Evolutionary conservation across 2,797 vertebrate species (phyloP), one percentile per base, ranked within the genome.

Genomic region (Graptemys geographica): DNA sequence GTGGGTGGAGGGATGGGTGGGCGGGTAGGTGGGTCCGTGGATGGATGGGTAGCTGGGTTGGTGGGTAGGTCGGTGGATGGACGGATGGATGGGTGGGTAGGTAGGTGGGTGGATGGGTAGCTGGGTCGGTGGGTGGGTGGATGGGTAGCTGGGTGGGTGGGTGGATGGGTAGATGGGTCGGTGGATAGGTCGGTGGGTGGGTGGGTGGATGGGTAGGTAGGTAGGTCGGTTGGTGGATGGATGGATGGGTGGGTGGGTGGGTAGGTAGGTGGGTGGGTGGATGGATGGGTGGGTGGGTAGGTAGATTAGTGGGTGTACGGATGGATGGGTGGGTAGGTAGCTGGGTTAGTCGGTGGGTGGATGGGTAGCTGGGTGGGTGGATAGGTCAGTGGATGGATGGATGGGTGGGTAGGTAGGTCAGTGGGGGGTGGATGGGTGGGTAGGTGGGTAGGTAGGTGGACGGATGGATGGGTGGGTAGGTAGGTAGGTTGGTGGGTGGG

Each of bases 131-230:
- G 15, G 49, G 49, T 33, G 5, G 23, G 4, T 25, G 55, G 8
- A 37, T 37, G 37, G 37, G 37, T 37, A 37, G 37, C 37, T 3
- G 12, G 57, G 1, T 2, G 5, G 12, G 5, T 11, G 28, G 28
- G 12, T 31, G 5, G 28, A 3, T 28, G 5, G 4, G 2, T 12
- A 5, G 56, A 2, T 25, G 23, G 6, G 6, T 33, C 1, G 28
- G 2, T 31, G 3, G 57, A 1, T 5, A 4, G 21, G 9, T 25
- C 4, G 23, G 9, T 10, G 8, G 55, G 8, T 25, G 10, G 56
- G 2, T 57, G 59, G 5, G 55, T 25, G 10, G 56, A 2, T 57
- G 2, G 56, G 4, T 25, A 1, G 56, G 8, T 11, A 5, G 25
- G 1, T 27, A 1, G 56, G 8, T 21, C 2, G 31, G 5, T 16